Conservation (phyloP, 2,888 invertebrate genomes). For the Acanthosoma haemorrhoidale region DNA sequence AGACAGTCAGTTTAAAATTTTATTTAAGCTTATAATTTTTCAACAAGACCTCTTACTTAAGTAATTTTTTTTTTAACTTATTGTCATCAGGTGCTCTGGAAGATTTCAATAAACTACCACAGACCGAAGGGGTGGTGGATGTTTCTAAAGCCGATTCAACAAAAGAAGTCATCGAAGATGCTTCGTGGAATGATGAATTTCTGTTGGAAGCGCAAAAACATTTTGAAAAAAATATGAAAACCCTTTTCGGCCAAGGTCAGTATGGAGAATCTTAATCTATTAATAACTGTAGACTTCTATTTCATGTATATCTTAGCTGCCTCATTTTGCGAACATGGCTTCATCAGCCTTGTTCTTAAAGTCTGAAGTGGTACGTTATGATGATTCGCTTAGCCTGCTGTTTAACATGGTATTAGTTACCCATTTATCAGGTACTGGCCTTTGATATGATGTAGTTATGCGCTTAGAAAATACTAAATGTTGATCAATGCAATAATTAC, state of each 20-base stretch:
- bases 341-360: too few species aligned
- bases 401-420: too few species aligned
- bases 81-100: slow-evolving; percentile 30
- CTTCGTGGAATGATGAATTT: slow-evolving; percentile 35
- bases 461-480: too few species aligned
- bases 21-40: neutral
- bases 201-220: slow-evolving; percentile 34
- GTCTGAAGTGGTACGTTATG: too few species aligned
- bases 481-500: too few species aligned
- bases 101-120: slow-evolving; percentile 33
- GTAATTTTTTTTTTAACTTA: neutral
- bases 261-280: too few species aligned
- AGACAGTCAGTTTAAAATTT: slow-evolving; percentile 30
- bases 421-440: too few species aligned
- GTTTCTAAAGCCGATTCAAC: neutral
- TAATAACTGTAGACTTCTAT: too few species aligned
- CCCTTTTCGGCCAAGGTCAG: slow-evolving; percentile 30
- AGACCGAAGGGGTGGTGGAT: neutral
- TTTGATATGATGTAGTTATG: too few species aligned
- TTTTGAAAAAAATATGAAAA: slow-evolving; percentile 35
- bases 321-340: too few species aligned
- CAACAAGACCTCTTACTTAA: neutral
- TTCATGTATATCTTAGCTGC: too few species aligned
- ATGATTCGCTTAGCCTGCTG: too few species aligned
- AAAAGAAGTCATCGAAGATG: neutral